Base-by-base conservation (phyloP, 2,797 vertebrate species). In the Sarcoramphus papa region DNA sequence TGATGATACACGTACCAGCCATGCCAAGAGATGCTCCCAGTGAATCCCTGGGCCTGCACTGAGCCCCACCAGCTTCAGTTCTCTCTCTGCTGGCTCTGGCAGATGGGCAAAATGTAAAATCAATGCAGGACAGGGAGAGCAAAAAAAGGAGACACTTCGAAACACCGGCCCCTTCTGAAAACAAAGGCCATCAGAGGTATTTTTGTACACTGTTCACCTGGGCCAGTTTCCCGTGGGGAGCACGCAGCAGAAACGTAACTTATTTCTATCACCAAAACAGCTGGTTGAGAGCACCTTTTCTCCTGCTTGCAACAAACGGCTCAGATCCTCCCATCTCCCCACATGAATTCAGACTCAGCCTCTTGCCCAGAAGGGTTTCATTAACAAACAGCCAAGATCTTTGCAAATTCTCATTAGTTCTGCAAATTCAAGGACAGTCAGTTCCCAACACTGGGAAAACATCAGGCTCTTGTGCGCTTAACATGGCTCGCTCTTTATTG, bases 391-490 rank as follows among this genome's bases (percentile, higher is more conserved):
- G 85, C 77, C 70, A 78, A 90, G 53, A 54, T 54, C 75, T 92
- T 72, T 59, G 48, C 79, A 65, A 81, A 45, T 70, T 79, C 81
- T 90, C 40, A 3, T 84, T 70, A 73, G 35, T 47, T 62, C 91
- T 90, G 67, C 68, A 45, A 50, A 85, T 28, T 37, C 53, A 48
- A 82, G 48, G 31, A 25, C 70, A n/a, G 7, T 41, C 50, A 12
- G 84, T 43, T 96, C 79, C 92, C 83, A 86, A 28, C 51, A 3
- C 50, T 76, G 70, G 93, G 93, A 81, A 79, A 95, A 64, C 83
- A 67, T 92, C 83, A 80, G 76, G 60, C 40, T 86, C 12, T 60
- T 37, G 31, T 1, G 3, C 51, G 72, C 73, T 94, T 59, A 31
- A n/a, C 31, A 1, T 59, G 77, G 67, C 57, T 86, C 77, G 63